Percentiles rank a stretch among this genome's conserved stretches.
phyloP scores from a whole-genome alignment of 2,888 invertebrate species.

The Anthrax anthrax region DNA sequence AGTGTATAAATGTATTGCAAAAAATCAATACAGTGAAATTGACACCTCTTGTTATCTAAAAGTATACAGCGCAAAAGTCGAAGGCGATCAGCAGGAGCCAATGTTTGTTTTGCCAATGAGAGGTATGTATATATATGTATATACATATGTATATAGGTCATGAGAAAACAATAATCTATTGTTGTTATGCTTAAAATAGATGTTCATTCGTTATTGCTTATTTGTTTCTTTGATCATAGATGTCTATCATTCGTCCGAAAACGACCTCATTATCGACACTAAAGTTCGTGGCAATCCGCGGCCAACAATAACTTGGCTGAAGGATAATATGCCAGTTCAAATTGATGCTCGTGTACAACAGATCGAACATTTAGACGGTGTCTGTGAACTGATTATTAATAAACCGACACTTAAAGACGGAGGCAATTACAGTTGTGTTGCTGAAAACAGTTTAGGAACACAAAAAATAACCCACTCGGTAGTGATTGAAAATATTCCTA shows the following conservation, averaged over 20 bases:
- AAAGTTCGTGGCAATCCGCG: slow-evolving; percentile 62
- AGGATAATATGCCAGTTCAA: slow-evolving; percentile 46
- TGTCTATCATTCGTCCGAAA: slow-evolving; percentile 53
- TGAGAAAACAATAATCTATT: slow-evolving; percentile 4
- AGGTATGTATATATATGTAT: slow-evolving; percentile 42
- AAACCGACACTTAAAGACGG: slow-evolving; percentile 49
- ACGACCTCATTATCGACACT: slow-evolving; percentile 65
- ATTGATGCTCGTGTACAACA: slow-evolving; percentile 45
- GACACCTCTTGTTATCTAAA: slow-evolving; percentile 55
- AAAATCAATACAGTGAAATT: slow-evolving; percentile 56
- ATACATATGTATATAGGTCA: slow-evolving; percentile 8
- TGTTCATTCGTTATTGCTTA: slow-evolving; percentile 1
- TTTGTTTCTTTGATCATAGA: slow-evolving; percentile 36
- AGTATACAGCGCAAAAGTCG: slow-evolving; percentile 28
- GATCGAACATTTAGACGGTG: slow-evolving; percentile 58
- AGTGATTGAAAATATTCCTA: slow-evolving; percentile 28
- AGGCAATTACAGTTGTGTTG: slow-evolving; percentile 37
- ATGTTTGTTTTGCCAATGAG: slow-evolving; percentile 42
- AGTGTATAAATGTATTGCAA: slow-evolving; percentile 68
- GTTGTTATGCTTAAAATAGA: background rate
- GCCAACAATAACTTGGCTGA: slow-evolving; percentile 59
- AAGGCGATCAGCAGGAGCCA: slow-evolving; percentile 31
- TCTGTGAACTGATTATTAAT: slow-evolving; percentile 55
- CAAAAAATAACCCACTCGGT: slow-evolving; percentile 61
- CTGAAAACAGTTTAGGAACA: slow-evolving; percentile 55